Percentiles rank a stretch among this genome's conserved stretches.
Evolutionary conservation across 2,888 invertebrate species (phyloP).

Genomic region (Diaprepes abbreviatus): DNA sequence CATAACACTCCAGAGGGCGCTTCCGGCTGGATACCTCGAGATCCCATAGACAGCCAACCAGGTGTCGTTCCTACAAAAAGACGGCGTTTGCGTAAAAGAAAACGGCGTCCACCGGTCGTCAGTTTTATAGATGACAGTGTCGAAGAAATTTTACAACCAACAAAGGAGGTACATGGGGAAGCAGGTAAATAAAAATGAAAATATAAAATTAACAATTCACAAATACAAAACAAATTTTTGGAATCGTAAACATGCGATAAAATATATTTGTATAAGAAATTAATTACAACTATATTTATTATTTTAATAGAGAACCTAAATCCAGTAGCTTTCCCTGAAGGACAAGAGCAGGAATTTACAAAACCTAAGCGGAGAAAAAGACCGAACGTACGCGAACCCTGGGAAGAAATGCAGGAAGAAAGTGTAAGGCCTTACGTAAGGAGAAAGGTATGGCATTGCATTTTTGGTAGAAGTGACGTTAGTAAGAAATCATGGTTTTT

Average conservation of each 20-base stretch:
- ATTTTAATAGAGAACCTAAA: too few species aligned
- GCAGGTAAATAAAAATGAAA: conserved; percentile 1
- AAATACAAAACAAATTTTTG: too few species aligned
- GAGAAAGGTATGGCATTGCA: conserved; percentile 62
- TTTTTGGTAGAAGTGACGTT: too few species aligned
- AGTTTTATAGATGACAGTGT: conserved; percentile 57
- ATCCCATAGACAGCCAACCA: conserved; percentile 4
- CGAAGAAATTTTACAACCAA: conserved; percentile 27
- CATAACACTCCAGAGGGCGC: conserved; percentile 43
- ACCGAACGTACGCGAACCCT: conserved; percentile 30
- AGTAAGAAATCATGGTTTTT: too few species aligned
- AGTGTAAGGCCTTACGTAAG: conserved; percentile 60
- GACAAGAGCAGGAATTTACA: conserved; percentile 9
- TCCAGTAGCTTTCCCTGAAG: conserved; percentile 24
- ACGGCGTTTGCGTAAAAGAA: conserved; percentile 73
- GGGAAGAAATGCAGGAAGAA: conserved; percentile 36
- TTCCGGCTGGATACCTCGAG: conserved; percentile 43
- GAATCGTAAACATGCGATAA: too few species aligned
- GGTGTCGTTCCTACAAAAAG: conserved; percentile 59
- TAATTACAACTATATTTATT: too few species aligned
- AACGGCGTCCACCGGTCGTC: conserved; percentile 71
- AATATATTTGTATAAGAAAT: too few species aligned
- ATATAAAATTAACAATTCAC: too few species aligned
- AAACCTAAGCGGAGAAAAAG: conserved; percentile 17
- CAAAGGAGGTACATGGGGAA: not conserved